Evolutionary conservation across 2,113 vertebrate species (phyloP).

Genomic region (Indri indri): DNA sequence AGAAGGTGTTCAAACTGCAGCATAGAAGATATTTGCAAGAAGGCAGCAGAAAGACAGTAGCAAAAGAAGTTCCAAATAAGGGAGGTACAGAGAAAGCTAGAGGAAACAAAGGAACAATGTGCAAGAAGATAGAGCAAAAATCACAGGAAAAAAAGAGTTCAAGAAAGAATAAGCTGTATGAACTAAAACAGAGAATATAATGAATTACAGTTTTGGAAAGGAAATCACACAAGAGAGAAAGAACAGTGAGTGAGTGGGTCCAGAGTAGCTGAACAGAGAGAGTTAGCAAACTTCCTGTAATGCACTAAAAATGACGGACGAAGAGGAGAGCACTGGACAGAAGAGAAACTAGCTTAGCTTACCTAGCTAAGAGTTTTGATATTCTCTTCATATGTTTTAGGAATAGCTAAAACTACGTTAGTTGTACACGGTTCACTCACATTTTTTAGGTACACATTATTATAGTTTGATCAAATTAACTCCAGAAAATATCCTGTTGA

Average conservation of each 20-base stretch:
- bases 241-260: background rate
- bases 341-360: background rate
- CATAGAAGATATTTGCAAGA: background rate
- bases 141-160: background rate
- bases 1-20: background rate
- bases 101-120: background rate
- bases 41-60: background rate
- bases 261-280: background rate
- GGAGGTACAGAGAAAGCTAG: background rate
- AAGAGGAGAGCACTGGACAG: background rate
- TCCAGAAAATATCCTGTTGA: background rate
- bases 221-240: background rate
- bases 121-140: background rate
- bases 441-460: background rate
- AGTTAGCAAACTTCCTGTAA: background rate
- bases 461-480: background rate
- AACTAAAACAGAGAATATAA: background rate
- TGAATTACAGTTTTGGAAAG: background rate
- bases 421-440: background rate
- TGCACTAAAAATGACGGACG: background rate
- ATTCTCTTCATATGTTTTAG: background rate
- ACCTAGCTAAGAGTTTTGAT: background rate
- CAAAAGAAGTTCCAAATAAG: background rate
- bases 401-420: background rate
- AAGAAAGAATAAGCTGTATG: background rate